Evolutionary conservation across 2,113 vertebrate genomes (phyloP), one percentile per base, ranked within the genome.

Genomic region (Rana temporaria): DNA sequence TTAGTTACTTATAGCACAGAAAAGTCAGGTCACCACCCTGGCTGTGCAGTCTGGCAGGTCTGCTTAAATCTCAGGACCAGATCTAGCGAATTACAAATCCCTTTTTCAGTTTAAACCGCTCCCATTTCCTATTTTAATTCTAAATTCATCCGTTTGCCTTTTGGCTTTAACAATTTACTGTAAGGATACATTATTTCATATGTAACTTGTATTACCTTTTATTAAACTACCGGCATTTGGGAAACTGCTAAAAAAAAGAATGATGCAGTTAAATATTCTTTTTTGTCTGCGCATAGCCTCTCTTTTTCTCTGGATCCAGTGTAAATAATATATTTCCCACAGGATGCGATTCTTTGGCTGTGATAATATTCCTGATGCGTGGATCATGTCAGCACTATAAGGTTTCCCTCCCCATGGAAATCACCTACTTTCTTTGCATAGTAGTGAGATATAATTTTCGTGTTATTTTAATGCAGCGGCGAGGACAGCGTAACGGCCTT

Each of bases 351-450:
- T 71, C 15, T 26, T 19, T 30, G 19, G 19, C 64, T 67, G 3
- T 56, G 63, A 55, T 67, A 34, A 20, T 55, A 26, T 56, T 69
- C 63, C 52, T 42, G n/a, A 68, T 68, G 48, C 18, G 38, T 67
- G 64, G 7, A 32, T 55, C 34, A 78, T 55, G n/a, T 78, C 63
- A 78, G 6, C 63, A 48, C 19, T 19, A 65, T 26, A 34, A 64
- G 16, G 64, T 18, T 68, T n/a, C 18, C 77, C 22, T 68, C 77
- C 77, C 52, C 14, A 20, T 67, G 77, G 77, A 79, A 38, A 59
- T 68, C 55, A 56, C 53, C 7, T 15, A 2, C 55, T n/a, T 22
- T 52, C 77, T 42, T 17, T 17, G 76, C 76, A 56, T 67, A 19
- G 63, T 16, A 22, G 52, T 79, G 55, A 79, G 26, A 38, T 57